Evolutionary conservation across 2,888 invertebrate genomes (phyloP).

Genomic region (Oithona nana): DNA sequence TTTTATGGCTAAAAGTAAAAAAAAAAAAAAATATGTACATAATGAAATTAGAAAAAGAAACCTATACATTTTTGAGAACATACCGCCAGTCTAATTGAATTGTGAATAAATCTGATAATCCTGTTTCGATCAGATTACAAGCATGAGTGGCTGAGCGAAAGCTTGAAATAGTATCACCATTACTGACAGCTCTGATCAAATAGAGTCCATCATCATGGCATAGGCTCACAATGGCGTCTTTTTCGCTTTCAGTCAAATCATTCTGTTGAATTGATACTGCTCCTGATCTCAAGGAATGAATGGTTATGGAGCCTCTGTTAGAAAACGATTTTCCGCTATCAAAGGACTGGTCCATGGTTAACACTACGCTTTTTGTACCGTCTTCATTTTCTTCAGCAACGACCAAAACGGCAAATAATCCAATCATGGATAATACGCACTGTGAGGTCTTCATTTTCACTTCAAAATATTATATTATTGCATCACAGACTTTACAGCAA

Average conservation of each 20-base stretch:
- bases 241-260: background rate
- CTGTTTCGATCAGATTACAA: conserved; percentile 1
- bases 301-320: background rate
- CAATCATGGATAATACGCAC: too few relatives aligned
- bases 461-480: too few relatives aligned
- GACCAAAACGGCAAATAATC: too few relatives aligned
- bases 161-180: background rate
- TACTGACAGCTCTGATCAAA: background rate
- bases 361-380: too few relatives aligned
- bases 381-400: too few relatives aligned
- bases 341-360: background rate
- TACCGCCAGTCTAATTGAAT: background rate
- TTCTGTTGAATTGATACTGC: background rate
- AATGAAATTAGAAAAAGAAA: too few relatives aligned
- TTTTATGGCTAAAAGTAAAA: background rate
- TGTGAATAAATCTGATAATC: background rate
- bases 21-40: too few relatives aligned
- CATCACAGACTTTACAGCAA: too few relatives aligned
- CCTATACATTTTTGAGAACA: too few relatives aligned
- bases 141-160: background rate
- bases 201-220: background rate
- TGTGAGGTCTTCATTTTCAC: too few relatives aligned
- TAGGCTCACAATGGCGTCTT: background rate
- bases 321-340: conserved; percentile 1
- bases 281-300: background rate